These are phyloP conservation scores for Labeo catla DNA, from an alignment of 2,113 vertebrate genomes.

Conservation along the genomic window DNA sequence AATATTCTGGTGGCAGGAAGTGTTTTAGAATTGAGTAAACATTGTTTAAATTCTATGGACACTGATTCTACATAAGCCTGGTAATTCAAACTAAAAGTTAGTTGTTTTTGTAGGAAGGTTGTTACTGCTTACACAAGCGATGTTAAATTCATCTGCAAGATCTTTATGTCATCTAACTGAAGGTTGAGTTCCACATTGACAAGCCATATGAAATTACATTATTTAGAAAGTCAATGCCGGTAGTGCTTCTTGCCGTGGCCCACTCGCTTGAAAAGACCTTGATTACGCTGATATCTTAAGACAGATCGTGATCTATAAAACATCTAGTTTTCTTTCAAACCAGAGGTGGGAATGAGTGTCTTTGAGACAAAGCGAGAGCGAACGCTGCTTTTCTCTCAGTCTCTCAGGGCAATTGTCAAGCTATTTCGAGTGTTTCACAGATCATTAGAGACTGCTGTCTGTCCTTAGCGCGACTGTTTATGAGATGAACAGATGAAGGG, in stretches of 20 bases:
- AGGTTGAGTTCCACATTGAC: background rate
- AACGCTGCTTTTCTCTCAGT: slow-evolving; percentile 28
- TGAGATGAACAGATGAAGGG: slow-evolving; percentile 15
- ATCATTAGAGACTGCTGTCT: slow-evolving; percentile 33
- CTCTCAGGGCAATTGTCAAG: slow-evolving; percentile 16
- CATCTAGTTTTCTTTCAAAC: slow-evolving; percentile 34
- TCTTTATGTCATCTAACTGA: background rate
- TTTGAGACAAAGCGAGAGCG: slow-evolving; percentile 1
- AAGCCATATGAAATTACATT: slow-evolving; percentile 4
- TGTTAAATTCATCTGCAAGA: background rate
- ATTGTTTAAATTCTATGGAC: background rate
- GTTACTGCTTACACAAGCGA: background rate
- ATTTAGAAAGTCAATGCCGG: background rate
- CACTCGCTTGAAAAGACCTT: slow-evolving; percentile 12
- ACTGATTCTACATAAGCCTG: background rate
- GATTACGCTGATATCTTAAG: slow-evolving; percentile 41
- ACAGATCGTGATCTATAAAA: slow-evolving; percentile 48
- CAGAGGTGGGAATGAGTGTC: background rate
- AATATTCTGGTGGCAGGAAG: no score
- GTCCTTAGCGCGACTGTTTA: background rate
- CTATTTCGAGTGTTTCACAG: slow-evolving; percentile 33
- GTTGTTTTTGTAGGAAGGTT: background rate
- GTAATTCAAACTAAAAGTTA: background rate
- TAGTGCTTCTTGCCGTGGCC: background rate
- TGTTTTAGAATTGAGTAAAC: no score